phyloP scores from a whole-genome alignment of 2,113 vertebrate genomes.

The Boulengeromyrus knoepffleri region DNA sequence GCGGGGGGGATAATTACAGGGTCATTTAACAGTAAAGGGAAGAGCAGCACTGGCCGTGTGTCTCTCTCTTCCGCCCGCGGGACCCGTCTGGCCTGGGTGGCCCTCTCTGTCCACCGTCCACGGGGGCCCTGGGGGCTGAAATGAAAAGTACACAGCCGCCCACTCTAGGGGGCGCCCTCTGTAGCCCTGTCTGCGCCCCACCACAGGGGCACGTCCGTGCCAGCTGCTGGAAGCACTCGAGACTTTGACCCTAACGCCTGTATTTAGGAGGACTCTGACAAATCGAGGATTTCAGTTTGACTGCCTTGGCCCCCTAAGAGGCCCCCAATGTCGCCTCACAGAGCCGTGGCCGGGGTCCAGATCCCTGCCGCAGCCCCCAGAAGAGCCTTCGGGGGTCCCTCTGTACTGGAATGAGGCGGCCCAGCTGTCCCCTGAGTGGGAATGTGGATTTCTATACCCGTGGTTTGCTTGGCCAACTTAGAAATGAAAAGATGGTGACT shows the following conservation, averaged over 20 bases:
- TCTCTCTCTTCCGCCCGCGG: not conserved
- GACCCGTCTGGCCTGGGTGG: not conserved
- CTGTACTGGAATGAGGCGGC: not conserved
- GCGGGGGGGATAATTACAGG: not conserved
- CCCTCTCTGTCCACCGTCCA: not conserved
- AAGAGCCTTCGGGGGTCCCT: too few relatives aligned
- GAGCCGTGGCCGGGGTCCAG: not conserved
- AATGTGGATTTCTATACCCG: not conserved
- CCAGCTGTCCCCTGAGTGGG: not conserved
- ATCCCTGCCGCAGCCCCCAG: too few relatives aligned
- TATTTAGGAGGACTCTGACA: not conserved
- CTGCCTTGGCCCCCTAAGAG: not conserved
- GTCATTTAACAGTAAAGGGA: not conserved
- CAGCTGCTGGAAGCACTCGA: not conserved
- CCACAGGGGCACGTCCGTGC: not conserved
- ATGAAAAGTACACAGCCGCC: not conserved
- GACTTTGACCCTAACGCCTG: not conserved
- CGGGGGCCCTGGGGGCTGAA: not conserved
- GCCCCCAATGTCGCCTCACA: not conserved
- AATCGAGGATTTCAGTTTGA: not conserved
- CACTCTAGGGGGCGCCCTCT: not conserved
- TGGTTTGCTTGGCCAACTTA: not conserved
- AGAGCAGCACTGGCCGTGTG: not conserved
- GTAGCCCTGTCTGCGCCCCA: not conserved
- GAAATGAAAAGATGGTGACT: not conserved